Base-by-base conservation (phyloP, 2,113 vertebrate genomes). In the Brachyhypopomus occidentalis region DNA sequence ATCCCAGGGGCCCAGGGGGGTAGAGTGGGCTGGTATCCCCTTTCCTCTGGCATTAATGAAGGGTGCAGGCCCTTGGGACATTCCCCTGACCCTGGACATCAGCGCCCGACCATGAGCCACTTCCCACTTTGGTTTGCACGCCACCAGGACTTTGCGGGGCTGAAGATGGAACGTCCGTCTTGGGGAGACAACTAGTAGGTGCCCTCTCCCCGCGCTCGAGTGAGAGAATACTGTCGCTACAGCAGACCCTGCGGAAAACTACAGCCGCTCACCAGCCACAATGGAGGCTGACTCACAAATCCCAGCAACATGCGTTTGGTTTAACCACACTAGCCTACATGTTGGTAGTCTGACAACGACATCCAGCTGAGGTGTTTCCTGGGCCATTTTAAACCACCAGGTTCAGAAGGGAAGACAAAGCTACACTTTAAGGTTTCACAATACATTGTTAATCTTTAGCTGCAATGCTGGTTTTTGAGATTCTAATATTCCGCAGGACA, bases 31-130 rank as follows among this genome's bases (percentile, higher is more conserved):
- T 75, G 77, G 81, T 80, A 84, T 92, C 87, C 25, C 36, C 80
- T 91, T 91, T 88, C 45, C 83, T 78, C 83, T 84, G 80, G 73
- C 62, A 79, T 79, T 75, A 88, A 58, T 83, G 84, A 16, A 66
- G 66, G 72, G 63, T 60, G 74, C 56, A 30, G 69, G 78, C 41
- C 80, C 25, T 78, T 23, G 85, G 86, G 84, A 3, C 82, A 89
- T 87, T 89, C 85, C 90, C 75, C 85, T 30, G 85, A 67, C 58
- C 72, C 81, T 85, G 85, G 81, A 73, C 80, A 76, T 79, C 84
- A 66, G 60, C 72, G 72, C 27, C 63, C 75, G 56, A 80, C 30
- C 11, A 19, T 58, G 25, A 9, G 72, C 75, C 66, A 58, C 55
- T 48, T 62, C 30, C 30, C 30, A 30, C 30, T 30, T 30, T 3